phyloP scores from a whole-genome alignment of 2,888 invertebrate species.

The Hydraecia micacea region DNA sequence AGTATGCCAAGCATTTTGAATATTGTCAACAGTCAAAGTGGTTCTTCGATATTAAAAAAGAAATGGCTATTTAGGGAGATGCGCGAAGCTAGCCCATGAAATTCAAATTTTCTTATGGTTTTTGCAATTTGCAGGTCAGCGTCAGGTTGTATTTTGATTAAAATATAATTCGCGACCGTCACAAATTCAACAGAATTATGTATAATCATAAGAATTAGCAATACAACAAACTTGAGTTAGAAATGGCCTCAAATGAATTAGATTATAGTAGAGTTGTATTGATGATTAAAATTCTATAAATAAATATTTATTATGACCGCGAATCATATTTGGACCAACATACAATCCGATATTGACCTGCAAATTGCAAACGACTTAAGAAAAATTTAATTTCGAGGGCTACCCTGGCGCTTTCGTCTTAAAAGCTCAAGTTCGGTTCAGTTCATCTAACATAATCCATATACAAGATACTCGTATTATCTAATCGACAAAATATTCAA shows the following conservation, averaged over 20 bases:
- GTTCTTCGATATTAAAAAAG: no score
- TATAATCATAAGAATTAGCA: no score
- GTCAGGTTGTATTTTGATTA: neutral
- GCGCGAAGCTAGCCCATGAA: no score
- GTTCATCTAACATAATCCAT: neutral
- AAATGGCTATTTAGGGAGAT: neutral
- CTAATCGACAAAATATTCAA: slow-evolving; percentile 35
- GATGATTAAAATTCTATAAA: no score
- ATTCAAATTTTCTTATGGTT: no score
- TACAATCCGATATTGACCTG: neutral
- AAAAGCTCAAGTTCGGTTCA: neutral
- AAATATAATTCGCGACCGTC: neutral
- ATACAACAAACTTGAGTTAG: no score
- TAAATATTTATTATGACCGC: no score
- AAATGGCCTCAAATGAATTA: no score
- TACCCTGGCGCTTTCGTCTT: no score
- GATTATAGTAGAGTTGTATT: no score
- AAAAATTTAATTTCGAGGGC: neutral
- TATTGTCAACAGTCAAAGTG: neutral
- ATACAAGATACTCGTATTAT: slow-evolving; percentile 14
- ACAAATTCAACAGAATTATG: no score
- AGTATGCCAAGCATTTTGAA: neutral
- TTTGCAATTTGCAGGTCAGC: neutral
- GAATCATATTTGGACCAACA: neutral
- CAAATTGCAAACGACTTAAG: neutral